Evolutionary conservation across 2,113 vertebrate genomes (phyloP).

Genomic region (Lamprologus ornatipinnis): DNA sequence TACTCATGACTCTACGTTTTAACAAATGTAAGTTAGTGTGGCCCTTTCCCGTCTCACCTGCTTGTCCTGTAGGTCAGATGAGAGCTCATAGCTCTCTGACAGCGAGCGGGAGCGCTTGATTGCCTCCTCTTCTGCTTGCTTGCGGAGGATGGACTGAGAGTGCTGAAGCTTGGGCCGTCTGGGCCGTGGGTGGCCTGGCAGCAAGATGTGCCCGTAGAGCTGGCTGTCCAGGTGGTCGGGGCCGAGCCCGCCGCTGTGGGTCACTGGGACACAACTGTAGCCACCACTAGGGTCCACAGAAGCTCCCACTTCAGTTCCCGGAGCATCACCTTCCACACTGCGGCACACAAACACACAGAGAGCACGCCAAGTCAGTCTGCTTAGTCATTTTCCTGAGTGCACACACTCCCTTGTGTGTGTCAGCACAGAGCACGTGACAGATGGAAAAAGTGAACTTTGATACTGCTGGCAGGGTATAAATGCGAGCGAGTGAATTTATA

Average conservation of each 20-base stretch:
- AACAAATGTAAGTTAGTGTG: not conserved
- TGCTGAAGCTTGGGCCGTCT: conserved; percentile 91
- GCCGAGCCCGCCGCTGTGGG: conserved; percentile 72
- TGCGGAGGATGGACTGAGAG: conserved; percentile 90
- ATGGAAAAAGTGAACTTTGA: conserved; percentile 31
- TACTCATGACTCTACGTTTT: not conserved
- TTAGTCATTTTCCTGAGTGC: not conserved
- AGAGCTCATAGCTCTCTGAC: conserved; percentile 99
- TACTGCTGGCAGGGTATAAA: conserved; percentile 23
- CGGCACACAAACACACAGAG: conserved; percentile 6
- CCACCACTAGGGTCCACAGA: conserved; percentile 77
- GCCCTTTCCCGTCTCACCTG: conserved; percentile 81
- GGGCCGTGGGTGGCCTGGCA: conserved; percentile 76
- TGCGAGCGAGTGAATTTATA: conserved; percentile 12
- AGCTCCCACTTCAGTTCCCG: conserved; percentile 78
- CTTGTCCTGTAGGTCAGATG: conserved; percentile 95
- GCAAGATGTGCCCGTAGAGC: conserved; percentile 76
- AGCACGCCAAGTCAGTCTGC: not conserved
- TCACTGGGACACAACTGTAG: conserved; percentile 81
- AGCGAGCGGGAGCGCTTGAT: conserved; percentile 94
- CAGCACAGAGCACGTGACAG: conserved; percentile 12
- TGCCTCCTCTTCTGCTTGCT: conserved; percentile 95
- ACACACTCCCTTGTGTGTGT: not conserved
- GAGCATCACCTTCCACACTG: conserved; percentile 92
- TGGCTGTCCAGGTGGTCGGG: conserved; percentile 79